These are phyloP conservation scores for Anastrepha ludens DNA, from an alignment of 1,140 invertebrate genomes.

Conservation along the genomic window DNA sequence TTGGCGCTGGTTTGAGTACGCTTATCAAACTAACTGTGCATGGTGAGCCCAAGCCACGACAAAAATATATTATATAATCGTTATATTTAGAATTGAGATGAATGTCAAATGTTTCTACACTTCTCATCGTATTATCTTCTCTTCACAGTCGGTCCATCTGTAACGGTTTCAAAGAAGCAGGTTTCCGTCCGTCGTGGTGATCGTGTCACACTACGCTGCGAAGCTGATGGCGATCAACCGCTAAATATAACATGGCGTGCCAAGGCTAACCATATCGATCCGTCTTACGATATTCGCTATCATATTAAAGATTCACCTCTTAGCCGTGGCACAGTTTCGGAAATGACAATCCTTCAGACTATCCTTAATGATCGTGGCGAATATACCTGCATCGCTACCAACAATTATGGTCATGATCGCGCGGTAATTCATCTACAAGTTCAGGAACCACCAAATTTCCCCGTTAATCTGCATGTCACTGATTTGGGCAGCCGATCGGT, in stretches of 20 bases:
- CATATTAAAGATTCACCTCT: constrained; percentile 76
- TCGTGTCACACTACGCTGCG: constrained; percentile 82
- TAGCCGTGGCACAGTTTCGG: constrained; percentile 76
- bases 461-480: constrained; percentile 78
- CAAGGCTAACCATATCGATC: constrained; percentile 75
- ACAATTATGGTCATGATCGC: constrained; percentile 82
- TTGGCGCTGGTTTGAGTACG: constrained; percentile 84
- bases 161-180: constrained; percentile 74
- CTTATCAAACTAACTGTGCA: constrained; percentile 84
- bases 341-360: constrained; percentile 79
- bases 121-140: neutral
- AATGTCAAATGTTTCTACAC: no score
- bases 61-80: neutral
- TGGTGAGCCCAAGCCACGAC: constrained; percentile 75
- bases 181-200: constrained; percentile 81
- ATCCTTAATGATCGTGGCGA: constrained; percentile 80
- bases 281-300: constrained; percentile 76
- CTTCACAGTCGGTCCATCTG: constrained; percentile 65
- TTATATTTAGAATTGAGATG: neutral
- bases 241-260: constrained; percentile 84
- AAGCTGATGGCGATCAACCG: constrained; percentile 89
- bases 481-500: constrained; percentile 78
- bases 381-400: constrained; percentile 82
- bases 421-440: constrained; percentile 80
- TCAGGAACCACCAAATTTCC: constrained; percentile 82